Base-by-base conservation (phyloP, 2,888 invertebrate genomes). In the Hylaea fasciaria region DNA sequence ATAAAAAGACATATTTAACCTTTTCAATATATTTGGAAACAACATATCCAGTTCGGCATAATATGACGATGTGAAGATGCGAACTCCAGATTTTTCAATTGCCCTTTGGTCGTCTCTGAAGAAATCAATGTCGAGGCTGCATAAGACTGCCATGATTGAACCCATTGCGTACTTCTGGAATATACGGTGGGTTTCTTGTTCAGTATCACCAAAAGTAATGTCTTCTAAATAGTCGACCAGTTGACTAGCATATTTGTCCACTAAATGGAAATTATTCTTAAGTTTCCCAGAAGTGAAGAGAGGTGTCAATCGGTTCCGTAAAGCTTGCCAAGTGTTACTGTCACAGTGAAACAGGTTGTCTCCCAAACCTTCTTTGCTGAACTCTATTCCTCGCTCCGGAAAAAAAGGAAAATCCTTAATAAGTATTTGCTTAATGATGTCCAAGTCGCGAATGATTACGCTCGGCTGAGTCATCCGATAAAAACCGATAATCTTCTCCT, bases 341-440 rank as follows among this genome's bases (percentile, higher is more conserved):
- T 80, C 74, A 9, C 77, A 74, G 53, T 81, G 80, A 39, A 87
- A 86, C 1, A 87, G 60, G 51, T 86, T 85, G 12, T 71, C 74
- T 45, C 81, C 80, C n/a, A 86, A 48, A 5, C 71, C 72, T 51
- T 79, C 66, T 29, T 81, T 76, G 46, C 78, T 78, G 35, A 78
- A 77, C 28, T 74, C 71, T 9, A 79, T 28, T 13, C 80, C 82
- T 41, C 87, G 79, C 12, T 83, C 78, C 10, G 75, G 63, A 43
- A 86, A 87, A 0, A 35, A 47, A 8, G 81, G 75, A 35, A 85
- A 87, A 43, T 86, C 86, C 49, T 84, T 85, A 8, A 85, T 73
- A 7, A 86, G 62, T 22, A 87, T 72, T 44, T 78, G 74, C 56
- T 82, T 85, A 12, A 79, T 77, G 39, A 82, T 64, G 51, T 87